A percentile compares a stretch with the other conserved stretches of the same genome.
Evolutionary conservation across 2,888 invertebrate genomes (phyloP).

Genomic region (Sisyra nigra): DNA sequence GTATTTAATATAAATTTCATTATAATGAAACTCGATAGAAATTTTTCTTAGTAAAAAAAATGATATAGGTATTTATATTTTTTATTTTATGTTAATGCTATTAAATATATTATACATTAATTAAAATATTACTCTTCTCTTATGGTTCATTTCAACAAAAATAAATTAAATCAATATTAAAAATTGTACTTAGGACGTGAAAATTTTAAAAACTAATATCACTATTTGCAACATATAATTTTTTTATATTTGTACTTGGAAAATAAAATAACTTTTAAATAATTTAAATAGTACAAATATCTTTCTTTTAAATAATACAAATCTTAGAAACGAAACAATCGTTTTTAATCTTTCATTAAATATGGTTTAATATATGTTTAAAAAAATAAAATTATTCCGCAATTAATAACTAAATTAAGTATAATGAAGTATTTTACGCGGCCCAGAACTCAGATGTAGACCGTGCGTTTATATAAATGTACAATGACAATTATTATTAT

Average conservation of each 20-base stretch:
- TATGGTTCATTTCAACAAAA: not conserved
- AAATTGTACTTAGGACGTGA: conserved; percentile 17
- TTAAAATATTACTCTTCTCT: conserved; percentile 2
- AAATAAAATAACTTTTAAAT: conserved; percentile 4
- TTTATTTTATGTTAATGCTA: no score
- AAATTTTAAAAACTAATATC: conserved; percentile 20
- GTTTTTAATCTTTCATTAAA: not conserved
- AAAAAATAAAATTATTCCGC: not conserved
- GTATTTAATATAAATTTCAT: no score
- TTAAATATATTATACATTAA: no score
- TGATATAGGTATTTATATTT: no score
- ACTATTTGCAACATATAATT: conserved; percentile 16
- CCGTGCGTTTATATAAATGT: conserved; percentile 1
- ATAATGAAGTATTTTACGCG: no score
- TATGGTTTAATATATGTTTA: not conserved
- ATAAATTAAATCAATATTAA: conserved; percentile 9
- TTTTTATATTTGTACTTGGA: conserved; percentile 6
- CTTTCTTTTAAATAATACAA: not conserved
- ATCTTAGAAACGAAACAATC: not conserved
- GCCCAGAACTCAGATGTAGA: no score
- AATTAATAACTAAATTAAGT: no score
- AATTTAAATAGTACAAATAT: conserved; percentile 1
- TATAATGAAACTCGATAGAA: no score
- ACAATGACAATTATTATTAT: conserved; percentile 2
- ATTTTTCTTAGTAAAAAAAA: no score